Evolutionary conservation across 2,797 vertebrate species (phyloP), one percentile per base, ranked within the genome.

Genomic region (Esox masquinongy): DNA sequence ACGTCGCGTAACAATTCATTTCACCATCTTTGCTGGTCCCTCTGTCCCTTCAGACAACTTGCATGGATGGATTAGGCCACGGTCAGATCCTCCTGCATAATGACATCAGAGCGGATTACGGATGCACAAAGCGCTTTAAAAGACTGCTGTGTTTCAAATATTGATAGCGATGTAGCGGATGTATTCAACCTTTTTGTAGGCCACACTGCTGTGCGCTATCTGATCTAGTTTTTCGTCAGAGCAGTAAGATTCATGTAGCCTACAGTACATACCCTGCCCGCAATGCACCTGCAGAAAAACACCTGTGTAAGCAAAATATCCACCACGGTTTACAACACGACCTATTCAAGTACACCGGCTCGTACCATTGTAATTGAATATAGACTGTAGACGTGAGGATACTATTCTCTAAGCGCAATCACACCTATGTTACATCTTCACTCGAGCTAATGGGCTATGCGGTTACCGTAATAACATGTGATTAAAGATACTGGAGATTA

Each of bases 91-190:
- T 82, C 53, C 88, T 26, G 83, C 86, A 74, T 74, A 82, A 90
- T 93, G 93, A 93, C 93, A 90, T 93, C 92, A 92, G 78, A 92
- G 89, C 86, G 91, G 92, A 94, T 94, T 94, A 94, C 66, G 79
- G 80, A 82, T 68, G 89, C 89, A 86, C 86, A 88, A 64, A 92
- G 89, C 89, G 86, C 86, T 91, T 89, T 88, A 77, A 74, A 77
- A 73, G 87, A 39, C 84, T 69, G 85, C 77, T 77, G 71, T 43
- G 53, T 26, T 61, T 22, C 56, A 73, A 39, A 31, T 47, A 71
- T 39, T 26, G 51, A 72, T 17, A n/a, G 53, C 36, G 71, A 53
- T 72, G 71, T 53, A 15, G 31, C 71, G 71, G 34, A 0, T 19
- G 71, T 22, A 14, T 53, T 22, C 51, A 16, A 39, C 29, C 34